Evolutionary conservation across 2,797 vertebrate genomes (phyloP), one percentile per base, ranked within the genome.

Genomic region (Falco novaeseelandiae): DNA sequence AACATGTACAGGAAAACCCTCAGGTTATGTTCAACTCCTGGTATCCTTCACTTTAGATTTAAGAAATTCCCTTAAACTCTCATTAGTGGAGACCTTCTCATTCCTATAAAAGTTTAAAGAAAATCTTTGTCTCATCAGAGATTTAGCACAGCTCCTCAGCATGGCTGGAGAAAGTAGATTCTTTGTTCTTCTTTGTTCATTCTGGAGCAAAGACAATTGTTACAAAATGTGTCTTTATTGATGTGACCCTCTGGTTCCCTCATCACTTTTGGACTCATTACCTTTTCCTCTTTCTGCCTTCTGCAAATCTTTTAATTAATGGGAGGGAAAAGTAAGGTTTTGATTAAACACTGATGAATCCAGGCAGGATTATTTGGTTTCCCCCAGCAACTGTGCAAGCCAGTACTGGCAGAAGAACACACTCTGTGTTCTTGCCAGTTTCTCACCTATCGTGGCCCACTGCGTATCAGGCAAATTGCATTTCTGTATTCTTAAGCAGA

Each of bases 21-120:
- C 96, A 97, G 98, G 98, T 98, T 98, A 97, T 98, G 97, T 98
- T 98, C 98, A 96, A 96, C 97, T 97, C 97, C 96, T 97, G 97
- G 96, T 98, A 98, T 97, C 97, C 93, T 98, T 98, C 98, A 98
- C 97, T 98, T 98, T 87, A 97, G 97, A 98, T 98, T 98, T 97
- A 95, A 98, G 97, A 98, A 98, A 98, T 97, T 97, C 97, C 96
- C 97, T 98, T 98, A 98, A 98, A 98, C 95, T 98, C 98, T 98
- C 98, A 98, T 98, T 98, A 98, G 97, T 62, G 74, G 93, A 97
- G 97, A 97, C 96, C 96, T 97, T 96, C 96, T 98, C 93, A 87
- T 97, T 94, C 97, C 96, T 96, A 97, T 98, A 92, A 98, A 98
- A 98, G 96, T 98, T 98, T 98, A 93, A 92, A 97, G 98, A 92